Percentiles rank a stretch among this genome's conserved stretches.
Evolutionary conservation across 2,888 invertebrate species (phyloP).

Genomic region (Himalopsyche tibetana): DNA sequence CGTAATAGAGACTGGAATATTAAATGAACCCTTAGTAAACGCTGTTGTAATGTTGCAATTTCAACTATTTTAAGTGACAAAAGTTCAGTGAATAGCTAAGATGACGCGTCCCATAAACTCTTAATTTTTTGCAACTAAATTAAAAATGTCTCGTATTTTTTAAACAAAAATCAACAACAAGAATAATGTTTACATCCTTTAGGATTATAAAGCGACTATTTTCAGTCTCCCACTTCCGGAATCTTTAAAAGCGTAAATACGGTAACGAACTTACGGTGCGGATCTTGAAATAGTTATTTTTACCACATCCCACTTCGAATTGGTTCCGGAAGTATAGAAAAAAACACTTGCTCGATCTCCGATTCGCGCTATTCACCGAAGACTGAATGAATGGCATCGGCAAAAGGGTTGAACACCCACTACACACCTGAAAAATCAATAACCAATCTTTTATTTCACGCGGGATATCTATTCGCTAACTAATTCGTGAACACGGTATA

Average conservation of each 20-base stretch:
- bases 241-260: background rate
- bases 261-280: background rate
- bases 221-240: background rate
- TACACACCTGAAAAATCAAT: conserved; percentile 39
- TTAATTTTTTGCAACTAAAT: no score
- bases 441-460: conserved; percentile 26
- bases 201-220: background rate
- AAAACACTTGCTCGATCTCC: background rate
- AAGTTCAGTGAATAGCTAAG: no score
- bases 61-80: no score
- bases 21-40: no score
- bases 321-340: background rate
- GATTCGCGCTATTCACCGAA: conserved; percentile 1
- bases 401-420: background rate
- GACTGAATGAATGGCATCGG: background rate
- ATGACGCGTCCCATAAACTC: no score
- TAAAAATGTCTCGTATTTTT: no score
- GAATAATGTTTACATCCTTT: background rate
- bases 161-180: background rate
- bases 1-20: no score
- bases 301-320: background rate
- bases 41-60: no score
- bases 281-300: background rate
- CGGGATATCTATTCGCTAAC: background rate
- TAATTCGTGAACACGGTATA: background rate